phyloP scores from a whole-genome alignment of 2,888 invertebrate species.

The Uloborus plumipes region DNA sequence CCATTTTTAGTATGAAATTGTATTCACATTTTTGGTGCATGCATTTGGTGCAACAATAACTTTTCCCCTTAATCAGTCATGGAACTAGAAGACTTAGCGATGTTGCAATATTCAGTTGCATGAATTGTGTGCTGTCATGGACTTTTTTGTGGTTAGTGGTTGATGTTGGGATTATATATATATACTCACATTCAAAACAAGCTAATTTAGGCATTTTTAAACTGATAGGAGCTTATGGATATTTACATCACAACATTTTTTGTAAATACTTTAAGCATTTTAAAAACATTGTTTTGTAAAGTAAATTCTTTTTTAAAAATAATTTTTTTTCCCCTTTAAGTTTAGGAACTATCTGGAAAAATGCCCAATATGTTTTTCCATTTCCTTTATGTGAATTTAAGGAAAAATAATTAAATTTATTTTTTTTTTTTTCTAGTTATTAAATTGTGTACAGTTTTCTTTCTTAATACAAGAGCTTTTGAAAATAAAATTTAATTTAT shows the following conservation, averaged over 20 bases:
- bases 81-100: not conserved
- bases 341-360: too few relatives aligned
- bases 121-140: slow-evolving; percentile 12
- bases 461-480: too few relatives aligned
- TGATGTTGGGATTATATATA: slow-evolving; percentile 5
- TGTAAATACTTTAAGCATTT: slow-evolving; percentile 20
- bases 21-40: slow-evolving; percentile 4
- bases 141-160: slow-evolving; percentile 19
- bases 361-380: too few relatives aligned
- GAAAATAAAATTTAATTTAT: too few relatives aligned
- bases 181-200: slow-evolving; percentile 2
- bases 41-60: slow-evolving; percentile 8
- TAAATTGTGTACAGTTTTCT: too few relatives aligned
- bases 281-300: slow-evolving; percentile 12
- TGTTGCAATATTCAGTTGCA: slow-evolving; percentile 5
- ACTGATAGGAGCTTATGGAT: slow-evolving; percentile 22
- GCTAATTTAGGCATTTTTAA: slow-evolving; percentile 20
- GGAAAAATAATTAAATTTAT: too few relatives aligned
- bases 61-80: slow-evolving; percentile 25
- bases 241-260: slow-evolving; percentile 14
- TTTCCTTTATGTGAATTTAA: too few relatives aligned
- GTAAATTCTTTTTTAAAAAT: not conserved
- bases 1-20: slow-evolving; percentile 43
- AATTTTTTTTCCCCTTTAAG: too few relatives aligned
- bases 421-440: too few relatives aligned